phyloP scores from a whole-genome alignment of 2,113 vertebrate genomes.

The Limnothrissa miodon region DNA sequence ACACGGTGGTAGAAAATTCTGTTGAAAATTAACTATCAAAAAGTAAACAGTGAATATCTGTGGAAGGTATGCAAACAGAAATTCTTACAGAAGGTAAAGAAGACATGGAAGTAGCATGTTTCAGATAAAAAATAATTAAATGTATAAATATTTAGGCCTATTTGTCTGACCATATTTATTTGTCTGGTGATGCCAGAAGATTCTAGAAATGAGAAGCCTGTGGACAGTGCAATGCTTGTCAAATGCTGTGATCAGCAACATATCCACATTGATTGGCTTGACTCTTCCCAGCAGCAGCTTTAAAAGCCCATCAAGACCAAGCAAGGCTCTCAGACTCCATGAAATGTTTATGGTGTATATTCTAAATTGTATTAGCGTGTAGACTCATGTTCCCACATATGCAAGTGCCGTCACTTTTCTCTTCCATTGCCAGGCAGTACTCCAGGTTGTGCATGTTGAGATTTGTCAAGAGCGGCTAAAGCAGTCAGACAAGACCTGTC shows the following conservation, averaged over 20 bases:
- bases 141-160: too few species aligned
- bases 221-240: slow-evolving; percentile 30
- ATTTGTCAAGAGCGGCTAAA: background rate
- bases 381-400: slow-evolving; percentile 34
- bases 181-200: background rate
- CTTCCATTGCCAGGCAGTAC: slow-evolving; percentile 15
- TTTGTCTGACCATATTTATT: background rate
- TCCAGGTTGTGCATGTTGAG: background rate
- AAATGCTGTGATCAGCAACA: slow-evolving; percentile 55
- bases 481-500: slow-evolving; percentile 35
- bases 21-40: slow-evolving; percentile 61
- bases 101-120: background rate
- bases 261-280: slow-evolving; percentile 49
- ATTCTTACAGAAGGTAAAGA: background rate
- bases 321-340: slow-evolving; percentile 66
- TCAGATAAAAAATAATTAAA: background rate
- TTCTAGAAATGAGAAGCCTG: background rate
- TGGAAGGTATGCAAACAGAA: background rate
- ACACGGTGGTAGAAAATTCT: slow-evolving; percentile 22
- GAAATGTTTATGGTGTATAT: slow-evolving; percentile 50
- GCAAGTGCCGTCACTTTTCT: background rate
- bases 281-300: slow-evolving; percentile 29
- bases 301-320: slow-evolving; percentile 62
- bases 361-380: slow-evolving; percentile 39
- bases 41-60: slow-evolving; percentile 18